Conservation (phyloP, 2,888 invertebrate species). For the Philereme vetulata region DNA sequence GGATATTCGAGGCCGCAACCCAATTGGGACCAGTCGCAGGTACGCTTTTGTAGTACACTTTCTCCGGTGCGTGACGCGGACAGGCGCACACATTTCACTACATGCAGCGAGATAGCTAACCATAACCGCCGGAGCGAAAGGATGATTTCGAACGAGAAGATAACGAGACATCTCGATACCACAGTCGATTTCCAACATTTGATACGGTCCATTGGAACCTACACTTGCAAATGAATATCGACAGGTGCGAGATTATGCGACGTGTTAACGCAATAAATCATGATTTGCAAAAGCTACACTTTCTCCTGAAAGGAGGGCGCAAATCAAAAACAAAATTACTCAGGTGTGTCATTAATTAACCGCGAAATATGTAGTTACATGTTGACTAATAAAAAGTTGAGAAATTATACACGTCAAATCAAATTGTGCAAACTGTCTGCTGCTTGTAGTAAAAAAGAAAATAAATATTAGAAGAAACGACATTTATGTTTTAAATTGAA, state of each 20-base stretch:
- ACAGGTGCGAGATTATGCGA: conserved; percentile 55
- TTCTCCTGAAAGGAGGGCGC: conserved; percentile 53
- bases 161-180: too few species aligned
- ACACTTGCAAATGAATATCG: conserved; percentile 37
- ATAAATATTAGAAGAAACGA: not conserved
- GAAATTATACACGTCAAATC: not conserved
- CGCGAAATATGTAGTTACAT: conserved; percentile 28
- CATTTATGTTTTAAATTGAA: not conserved
- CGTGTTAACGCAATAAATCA: conserved; percentile 49
- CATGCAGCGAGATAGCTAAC: conserved; percentile 42
- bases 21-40: conserved; percentile 78
- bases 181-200: conserved; percentile 1
- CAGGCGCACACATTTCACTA: conserved; percentile 67
- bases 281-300: conserved; percentile 57
- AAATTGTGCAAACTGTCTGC: not conserved
- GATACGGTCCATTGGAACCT: conserved; percentile 25
- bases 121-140: conserved; percentile 27
- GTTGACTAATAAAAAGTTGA: conserved; percentile 8
- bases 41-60: conserved; percentile 78
- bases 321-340: conserved; percentile 45
- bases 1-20: conserved; percentile 79
- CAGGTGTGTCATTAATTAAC: conserved; percentile 38
- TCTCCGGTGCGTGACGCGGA: conserved; percentile 77
- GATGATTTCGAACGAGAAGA: conserved; percentile 28
- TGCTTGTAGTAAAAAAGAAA: not conserved